Percentiles rank a stretch among this genome's conserved stretches.
Conservation (phyloP, 2,113 vertebrate genomes). For the Alosa alosa region DNA sequence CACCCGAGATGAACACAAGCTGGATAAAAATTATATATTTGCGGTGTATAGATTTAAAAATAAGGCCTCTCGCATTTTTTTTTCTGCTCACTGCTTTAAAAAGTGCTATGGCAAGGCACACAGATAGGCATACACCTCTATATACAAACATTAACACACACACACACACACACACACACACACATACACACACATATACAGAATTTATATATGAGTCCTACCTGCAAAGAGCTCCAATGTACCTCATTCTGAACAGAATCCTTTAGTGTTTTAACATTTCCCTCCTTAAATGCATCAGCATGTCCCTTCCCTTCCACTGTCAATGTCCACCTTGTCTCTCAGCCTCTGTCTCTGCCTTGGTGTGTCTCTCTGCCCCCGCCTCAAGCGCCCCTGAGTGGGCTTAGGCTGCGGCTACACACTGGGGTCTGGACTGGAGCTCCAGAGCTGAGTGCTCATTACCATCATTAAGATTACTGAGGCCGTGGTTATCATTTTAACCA, state of each 20-base stretch:
- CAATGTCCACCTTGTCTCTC: neutral
- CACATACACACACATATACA: neutral
- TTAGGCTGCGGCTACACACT: slow-evolving; percentile 32
- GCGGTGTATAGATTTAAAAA: slow-evolving; percentile 11
- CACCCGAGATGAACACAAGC: slow-evolving; percentile 53
- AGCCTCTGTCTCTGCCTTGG: neutral
- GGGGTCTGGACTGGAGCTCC: slow-evolving; percentile 45
- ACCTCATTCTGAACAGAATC: slow-evolving; percentile 47
- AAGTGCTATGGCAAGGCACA: neutral
- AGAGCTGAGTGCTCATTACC: slow-evolving; percentile 63
- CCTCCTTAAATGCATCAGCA: slow-evolving; percentile 24
- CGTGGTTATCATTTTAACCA: slow-evolving; percentile 72
- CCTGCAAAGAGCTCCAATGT: slow-evolving; percentile 44
- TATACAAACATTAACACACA: neutral
- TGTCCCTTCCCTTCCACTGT: neutral
- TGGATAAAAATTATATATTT: slow-evolving; percentile 65
- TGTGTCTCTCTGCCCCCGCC: slow-evolving; percentile 17
- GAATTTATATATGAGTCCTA: neutral
- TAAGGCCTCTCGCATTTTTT: neutral
- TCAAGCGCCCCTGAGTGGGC: slow-evolving; percentile 46
- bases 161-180: neutral
- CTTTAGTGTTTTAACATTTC: slow-evolving; percentile 45
- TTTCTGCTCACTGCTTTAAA: neutral
- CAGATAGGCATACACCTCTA: neutral
- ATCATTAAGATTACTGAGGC: slow-evolving; percentile 68